phyloP scores from a whole-genome alignment of 2,113 vertebrate genomes.

The Embiotoca jacksoni region DNA sequence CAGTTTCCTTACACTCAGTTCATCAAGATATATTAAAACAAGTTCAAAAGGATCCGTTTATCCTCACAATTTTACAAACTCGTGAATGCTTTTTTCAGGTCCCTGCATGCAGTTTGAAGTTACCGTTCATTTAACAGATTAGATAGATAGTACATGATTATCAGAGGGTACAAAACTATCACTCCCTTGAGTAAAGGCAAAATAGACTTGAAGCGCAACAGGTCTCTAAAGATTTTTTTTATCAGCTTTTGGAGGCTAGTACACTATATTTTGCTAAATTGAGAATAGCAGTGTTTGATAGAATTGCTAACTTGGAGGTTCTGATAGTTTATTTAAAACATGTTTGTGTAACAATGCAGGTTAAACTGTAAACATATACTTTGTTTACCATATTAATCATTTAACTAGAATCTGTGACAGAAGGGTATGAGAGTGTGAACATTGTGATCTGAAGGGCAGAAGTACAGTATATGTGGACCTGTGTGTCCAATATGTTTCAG shows the following conservation, averaged over 20 bases:
- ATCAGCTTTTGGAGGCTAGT: not conserved
- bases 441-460: not conserved
- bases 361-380: no score
- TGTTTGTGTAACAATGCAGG: no score
- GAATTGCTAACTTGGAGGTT: no score
- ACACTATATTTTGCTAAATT: not conserved
- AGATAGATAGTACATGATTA: not conserved
- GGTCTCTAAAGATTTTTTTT: not conserved
- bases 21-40: not conserved
- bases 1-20: not conserved
- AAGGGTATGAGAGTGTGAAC: not conserved
- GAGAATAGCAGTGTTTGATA: not conserved
- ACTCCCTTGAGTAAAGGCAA: not conserved
- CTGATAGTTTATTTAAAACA: no score
- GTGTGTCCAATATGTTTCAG: not conserved
- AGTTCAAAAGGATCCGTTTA: no score
- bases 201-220: not conserved
- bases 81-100: not conserved
- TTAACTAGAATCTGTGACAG: not conserved
- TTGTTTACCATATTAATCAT: no score
- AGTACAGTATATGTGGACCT: not conserved
- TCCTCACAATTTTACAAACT: no score
- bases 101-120: not conserved
- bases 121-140: not conserved
- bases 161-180: not conserved